These are phyloP conservation scores for Heliconius aoede DNA, from an alignment of 2,888 invertebrate genomes.

Conservation along the genomic window DNA sequence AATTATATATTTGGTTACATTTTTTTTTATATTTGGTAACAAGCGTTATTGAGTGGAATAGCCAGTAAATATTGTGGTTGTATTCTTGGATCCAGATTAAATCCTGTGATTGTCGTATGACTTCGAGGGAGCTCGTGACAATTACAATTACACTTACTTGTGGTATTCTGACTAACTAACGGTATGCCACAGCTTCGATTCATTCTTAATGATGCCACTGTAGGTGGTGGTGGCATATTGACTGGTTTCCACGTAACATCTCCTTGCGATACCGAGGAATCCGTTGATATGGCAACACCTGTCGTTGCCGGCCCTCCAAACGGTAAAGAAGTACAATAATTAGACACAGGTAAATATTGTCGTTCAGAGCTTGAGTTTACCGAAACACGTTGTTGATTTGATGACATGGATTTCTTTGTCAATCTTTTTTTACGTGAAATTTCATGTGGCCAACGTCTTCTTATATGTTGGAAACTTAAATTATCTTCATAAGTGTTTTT, in stretches of 20 bases:
- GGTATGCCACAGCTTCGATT: conserved; percentile 39
- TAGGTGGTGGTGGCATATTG: conserved; percentile 52
- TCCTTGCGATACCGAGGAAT: conserved; percentile 45
- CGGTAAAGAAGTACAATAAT: conserved; percentile 51
- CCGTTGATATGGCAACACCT: conserved; percentile 42
- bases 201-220: conserved; percentile 44
- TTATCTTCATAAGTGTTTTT: neutral
- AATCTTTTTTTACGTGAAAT: conserved; percentile 47
- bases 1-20: conserved; percentile 21
- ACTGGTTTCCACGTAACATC: conserved; percentile 65
- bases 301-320: neutral
- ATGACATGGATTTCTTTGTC: conserved; percentile 12
- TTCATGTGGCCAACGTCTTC: conserved; percentile 52
- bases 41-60: conserved; percentile 54
- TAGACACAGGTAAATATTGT: conserved; percentile 48
- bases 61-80: conserved; percentile 61
- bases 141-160: conserved; percentile 59
- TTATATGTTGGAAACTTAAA: neutral
- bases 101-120: conserved; percentile 32
- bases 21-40: conserved; percentile 14
- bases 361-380: conserved; percentile 33
- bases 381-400: conserved; percentile 15
- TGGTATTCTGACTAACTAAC: conserved; percentile 33
- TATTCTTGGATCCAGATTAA: conserved; percentile 47
- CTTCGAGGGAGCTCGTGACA: conserved; percentile 52